Percentiles rank a stretch among this genome's conserved stretches.
phyloP scores from a whole-genome alignment of 1,140 invertebrate genomes.

The Pantala flavescens region DNA sequence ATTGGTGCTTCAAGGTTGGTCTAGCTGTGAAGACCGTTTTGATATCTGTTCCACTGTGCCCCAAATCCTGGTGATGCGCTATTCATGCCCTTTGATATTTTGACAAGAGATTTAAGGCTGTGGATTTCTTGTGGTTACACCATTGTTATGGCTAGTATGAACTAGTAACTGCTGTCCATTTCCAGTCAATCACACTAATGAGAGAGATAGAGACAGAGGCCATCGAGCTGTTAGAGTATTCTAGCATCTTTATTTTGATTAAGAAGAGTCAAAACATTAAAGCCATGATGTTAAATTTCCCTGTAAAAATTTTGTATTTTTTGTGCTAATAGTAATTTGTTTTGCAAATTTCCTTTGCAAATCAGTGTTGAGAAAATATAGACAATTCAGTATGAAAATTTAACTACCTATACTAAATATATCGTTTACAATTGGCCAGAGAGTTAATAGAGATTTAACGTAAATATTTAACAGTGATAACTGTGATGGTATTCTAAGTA shows the following conservation, averaged over 20 bases:
- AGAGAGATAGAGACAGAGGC: conserved; percentile 2
- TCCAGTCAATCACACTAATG: conserved; percentile 5
- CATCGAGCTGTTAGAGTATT: background rate
- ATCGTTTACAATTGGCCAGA: background rate
- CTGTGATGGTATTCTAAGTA: conserved; percentile 3
- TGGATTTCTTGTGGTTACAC: conserved; percentile 4
- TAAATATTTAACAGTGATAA: conserved; percentile 1
- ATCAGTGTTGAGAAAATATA: background rate
- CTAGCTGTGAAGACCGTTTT: background rate
- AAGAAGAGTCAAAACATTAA: background rate
- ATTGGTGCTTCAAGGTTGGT: background rate
- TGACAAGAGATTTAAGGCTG: conserved; percentile 2
- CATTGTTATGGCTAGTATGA: conserved; percentile 2
- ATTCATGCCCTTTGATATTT: conserved; percentile 3
- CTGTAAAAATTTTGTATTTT: background rate
- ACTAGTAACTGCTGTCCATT: conserved; percentile 4
- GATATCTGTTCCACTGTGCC: conserved; percentile 7
- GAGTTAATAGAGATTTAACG: background rate
- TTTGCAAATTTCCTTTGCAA: background rate
- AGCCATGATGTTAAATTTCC: background rate
- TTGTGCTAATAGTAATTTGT: background rate
- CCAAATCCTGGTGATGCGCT: background rate
- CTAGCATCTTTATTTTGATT: conserved; percentile 1
- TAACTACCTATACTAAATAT: background rate
- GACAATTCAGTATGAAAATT: background rate